A percentile compares a stretch with the other conserved stretches of the same genome.
Conservation (phyloP, 2,888 invertebrate genomes). For the Drosophila cyrtoloma region DNA sequence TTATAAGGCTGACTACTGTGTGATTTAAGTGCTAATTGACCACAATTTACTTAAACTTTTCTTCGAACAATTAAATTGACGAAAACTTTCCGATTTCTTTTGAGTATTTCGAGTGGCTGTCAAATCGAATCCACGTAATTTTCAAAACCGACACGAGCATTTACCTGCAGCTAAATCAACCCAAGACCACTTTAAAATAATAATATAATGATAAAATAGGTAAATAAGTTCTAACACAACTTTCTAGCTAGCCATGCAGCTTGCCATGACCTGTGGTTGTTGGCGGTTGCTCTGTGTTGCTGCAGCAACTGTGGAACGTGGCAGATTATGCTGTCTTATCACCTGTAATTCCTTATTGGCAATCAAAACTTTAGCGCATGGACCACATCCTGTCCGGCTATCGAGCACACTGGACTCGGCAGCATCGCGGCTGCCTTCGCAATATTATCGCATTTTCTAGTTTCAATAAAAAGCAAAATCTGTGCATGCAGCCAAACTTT, state of each 20-base stretch:
- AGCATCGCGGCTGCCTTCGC: slow-evolving; percentile 25
- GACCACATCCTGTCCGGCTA: slow-evolving; percentile 29
- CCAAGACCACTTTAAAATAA: slow-evolving; percentile 22
- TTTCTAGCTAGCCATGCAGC: slow-evolving; percentile 21
- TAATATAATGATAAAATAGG: slow-evolving; percentile 28
- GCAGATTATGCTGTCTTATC: slow-evolving; percentile 82
- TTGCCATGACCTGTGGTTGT: slow-evolving; percentile 4
- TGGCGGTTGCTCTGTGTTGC: slow-evolving; percentile 27
- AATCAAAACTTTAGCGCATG: slow-evolving; percentile 79
- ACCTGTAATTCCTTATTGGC: slow-evolving; percentile 83
- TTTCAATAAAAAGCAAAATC: slow-evolving; percentile 77
- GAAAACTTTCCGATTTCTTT: not conserved
- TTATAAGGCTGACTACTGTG: not conserved
- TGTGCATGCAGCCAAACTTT: slow-evolving; percentile 75
- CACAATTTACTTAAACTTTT: not conserved
- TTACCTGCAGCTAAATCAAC: not conserved
- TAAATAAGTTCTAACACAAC: slow-evolving; percentile 39
- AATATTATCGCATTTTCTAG: slow-evolving; percentile 69
- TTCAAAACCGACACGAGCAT: not conserved
- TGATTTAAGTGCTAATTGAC: not conserved
- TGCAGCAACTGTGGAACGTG: slow-evolving; percentile 61
- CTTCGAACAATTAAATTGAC: not conserved
- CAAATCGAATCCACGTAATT: slow-evolving; percentile 4
- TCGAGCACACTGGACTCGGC: slow-evolving; percentile 4
- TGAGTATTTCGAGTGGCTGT: not conserved